These are phyloP conservation scores for Pammene fasciana DNA, from an alignment of 2,888 invertebrate species.

Conservation along the genomic window DNA sequence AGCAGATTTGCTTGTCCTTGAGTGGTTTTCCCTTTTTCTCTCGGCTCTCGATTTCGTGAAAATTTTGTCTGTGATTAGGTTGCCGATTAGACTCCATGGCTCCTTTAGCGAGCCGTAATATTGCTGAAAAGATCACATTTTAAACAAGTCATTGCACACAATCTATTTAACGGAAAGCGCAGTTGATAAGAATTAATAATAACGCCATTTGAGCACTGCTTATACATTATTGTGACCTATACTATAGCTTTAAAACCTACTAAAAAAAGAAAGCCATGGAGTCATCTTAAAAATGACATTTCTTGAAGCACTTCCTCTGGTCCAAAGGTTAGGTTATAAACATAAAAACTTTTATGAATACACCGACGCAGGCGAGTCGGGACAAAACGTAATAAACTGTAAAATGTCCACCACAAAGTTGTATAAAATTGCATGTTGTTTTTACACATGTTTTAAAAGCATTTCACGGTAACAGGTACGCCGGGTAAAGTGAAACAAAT, in stretches of 20 bases:
- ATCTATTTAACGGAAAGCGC: no score
- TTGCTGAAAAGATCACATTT: no score
- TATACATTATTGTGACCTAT: not conserved
- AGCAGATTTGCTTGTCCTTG: no score
- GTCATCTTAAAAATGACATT: conserved; percentile 63
- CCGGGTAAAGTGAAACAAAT: conserved; percentile 42
- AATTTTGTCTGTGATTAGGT: no score
- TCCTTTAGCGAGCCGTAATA: no score
- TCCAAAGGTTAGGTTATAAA: conserved; percentile 60
- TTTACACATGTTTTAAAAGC: conserved; percentile 50
- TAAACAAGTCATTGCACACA: no score
- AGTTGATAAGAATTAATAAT: no score
- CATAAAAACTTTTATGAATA: conserved; percentile 77
- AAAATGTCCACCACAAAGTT: conserved; percentile 62
- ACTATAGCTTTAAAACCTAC: conserved; percentile 18
- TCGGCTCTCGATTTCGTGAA: no score
- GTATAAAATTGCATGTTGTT: conserved; percentile 54
- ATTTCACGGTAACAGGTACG: conserved; percentile 42
- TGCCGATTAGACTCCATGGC: no score
- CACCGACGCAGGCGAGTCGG: conserved; percentile 55
- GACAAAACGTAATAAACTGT: conserved; percentile 70
- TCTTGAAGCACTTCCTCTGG: conserved; percentile 57
- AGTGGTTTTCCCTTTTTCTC: no score
- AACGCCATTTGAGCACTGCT: not conserved
- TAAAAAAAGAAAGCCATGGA: conserved; percentile 53